phyloP scores from a whole-genome alignment of 2,113 vertebrate species.

The Myrmophylax atrothorax region DNA sequence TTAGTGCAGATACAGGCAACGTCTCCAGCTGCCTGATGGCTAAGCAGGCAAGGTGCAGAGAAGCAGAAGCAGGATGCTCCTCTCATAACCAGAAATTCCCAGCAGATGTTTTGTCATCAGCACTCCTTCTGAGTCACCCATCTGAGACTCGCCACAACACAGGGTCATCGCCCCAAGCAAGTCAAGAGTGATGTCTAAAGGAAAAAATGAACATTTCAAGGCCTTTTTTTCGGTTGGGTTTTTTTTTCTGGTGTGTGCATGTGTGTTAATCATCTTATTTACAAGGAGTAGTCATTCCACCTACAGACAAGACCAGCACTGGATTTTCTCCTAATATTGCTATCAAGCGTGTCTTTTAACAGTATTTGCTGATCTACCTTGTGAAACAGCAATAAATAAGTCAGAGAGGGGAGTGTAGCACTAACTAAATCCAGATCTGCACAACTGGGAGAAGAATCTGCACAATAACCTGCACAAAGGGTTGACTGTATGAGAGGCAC shows the following conservation, averaged over 20 bases:
- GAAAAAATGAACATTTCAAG: neutral
- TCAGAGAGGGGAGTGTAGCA: neutral
- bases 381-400: constrained; percentile 3
- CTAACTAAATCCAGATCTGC: neutral
- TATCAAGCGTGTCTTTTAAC: neutral
- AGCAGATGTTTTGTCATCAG: constrained; percentile 5
- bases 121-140: constrained; percentile 40
- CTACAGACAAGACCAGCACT: neutral
- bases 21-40: neutral
- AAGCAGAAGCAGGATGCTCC: neutral
- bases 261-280: neutral
- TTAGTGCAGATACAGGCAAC: neutral
- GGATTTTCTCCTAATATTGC: neutral
- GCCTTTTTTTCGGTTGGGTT: rapidly evolving
- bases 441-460: neutral
- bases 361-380: neutral
- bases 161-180: neutral
- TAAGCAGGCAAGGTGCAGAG: neutral
- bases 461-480: neutral
- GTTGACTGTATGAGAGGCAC: neutral
- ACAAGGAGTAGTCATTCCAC: neutral
- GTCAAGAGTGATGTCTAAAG: neutral
- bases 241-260: neutral
- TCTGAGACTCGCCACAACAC: neutral
- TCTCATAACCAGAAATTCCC: constrained; percentile 22